Base-by-base conservation (phyloP, 2,797 vertebrate species). In the Pagetopsis macropterus region DNA sequence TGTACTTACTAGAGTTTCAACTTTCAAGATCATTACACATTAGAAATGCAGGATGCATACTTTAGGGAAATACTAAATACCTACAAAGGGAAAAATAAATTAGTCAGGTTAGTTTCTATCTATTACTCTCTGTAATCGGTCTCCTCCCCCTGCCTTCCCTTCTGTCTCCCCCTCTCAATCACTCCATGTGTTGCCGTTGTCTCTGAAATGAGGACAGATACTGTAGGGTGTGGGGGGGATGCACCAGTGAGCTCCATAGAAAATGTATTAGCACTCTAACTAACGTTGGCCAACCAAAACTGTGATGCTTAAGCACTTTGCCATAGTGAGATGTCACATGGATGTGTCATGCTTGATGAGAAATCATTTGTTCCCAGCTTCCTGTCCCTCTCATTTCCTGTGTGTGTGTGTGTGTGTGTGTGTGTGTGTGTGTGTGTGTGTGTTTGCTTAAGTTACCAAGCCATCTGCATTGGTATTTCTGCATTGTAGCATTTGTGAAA, bases 331-430 rank as follows among this genome's bases (percentile, higher is more conserved):
- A 88, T 82, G 84, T 89, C 82, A 88, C 81, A 90, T 79, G 70
- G 84, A 89, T 87, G 75, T 73, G 84, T 91, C 80, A 90, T 73
- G 82, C 85, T 74, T 81, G 72, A 87, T 72, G 62, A 71, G 82
- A 37, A 83, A 86, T 79, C 74, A 78, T 87, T 78, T 78, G 46
- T 60, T 41, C 41, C 40, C 61, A 65, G 58, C 54, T 80, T 70
- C 52, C 79, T 72, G 50, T 54, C 43, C 65, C 62, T 64, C 48
- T 67, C 48, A 70, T 71, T 76, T 78, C 64, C 76, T 70, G 60
- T 79, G 72, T 78, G 69, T 70, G 68, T 72, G 16, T 59, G 57
- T 61, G 62, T 65, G 60, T 56, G 23, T 63, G 15, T 66, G 45
- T 63, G 46, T 50, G 16, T 49, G 60, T 37, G 27, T 41, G 50